phyloP scores from a whole-genome alignment of 2,797 vertebrate species.

The Sebastes ruberrimus region DNA sequence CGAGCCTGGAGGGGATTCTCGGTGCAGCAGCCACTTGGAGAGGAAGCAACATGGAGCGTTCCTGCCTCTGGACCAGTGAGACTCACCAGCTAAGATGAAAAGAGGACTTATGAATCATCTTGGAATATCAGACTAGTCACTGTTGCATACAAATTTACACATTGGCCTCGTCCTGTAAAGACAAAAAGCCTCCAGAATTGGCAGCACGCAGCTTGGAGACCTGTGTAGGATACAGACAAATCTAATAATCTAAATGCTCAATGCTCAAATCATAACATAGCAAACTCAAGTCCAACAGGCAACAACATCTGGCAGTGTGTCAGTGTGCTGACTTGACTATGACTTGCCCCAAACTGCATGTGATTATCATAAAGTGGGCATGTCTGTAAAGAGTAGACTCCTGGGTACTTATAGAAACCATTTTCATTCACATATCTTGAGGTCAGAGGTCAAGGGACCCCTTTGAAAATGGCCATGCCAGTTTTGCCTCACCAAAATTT shows the following conservation, averaged over 20 bases:
- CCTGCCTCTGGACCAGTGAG: constrained; percentile 28
- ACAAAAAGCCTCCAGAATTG: not conserved
- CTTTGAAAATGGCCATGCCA: no score
- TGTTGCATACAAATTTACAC: not conserved
- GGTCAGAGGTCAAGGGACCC: no score
- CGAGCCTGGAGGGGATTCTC: constrained; percentile 52
- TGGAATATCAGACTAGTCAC: not conserved
- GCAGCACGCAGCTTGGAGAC: not conserved
- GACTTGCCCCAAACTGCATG: no score
- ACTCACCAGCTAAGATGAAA: constrained; percentile 1
- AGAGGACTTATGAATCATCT: constrained; percentile 34
- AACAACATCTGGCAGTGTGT: no score
- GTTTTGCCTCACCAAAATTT: no score
- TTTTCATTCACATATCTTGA: no score
- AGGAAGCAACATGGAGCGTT: constrained; percentile 40
- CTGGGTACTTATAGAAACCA: no score
- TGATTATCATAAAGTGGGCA: no score
- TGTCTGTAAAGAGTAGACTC: no score
- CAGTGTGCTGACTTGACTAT: no score
- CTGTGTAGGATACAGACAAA: not conserved
- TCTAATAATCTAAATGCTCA: not conserved
- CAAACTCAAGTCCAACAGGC: no score
- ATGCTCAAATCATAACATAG: no score
- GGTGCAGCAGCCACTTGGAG: constrained; percentile 9
- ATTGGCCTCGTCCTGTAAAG: not conserved